Evolutionary conservation across 2,113 vertebrate genomes (phyloP), one percentile per base, ranked within the genome.

Genomic region (Clarias macrocephalus): DNA sequence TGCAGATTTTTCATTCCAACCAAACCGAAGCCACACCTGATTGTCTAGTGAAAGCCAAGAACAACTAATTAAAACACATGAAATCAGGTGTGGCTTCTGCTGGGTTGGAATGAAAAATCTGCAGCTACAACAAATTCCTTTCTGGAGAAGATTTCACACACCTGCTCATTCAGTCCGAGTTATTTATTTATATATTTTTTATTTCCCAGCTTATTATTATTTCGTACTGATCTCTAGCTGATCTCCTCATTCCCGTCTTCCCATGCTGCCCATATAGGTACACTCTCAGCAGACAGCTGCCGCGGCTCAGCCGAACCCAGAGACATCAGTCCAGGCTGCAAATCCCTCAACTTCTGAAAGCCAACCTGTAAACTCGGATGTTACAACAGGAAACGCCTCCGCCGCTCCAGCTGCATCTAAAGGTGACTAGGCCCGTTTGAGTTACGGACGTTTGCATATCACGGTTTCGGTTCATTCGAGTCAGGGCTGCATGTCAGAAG

Each of bases 241-340:
- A 68, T 68, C 66, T 2, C 16, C 5, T 66, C n/a, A 66, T 25
- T 5, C 9, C 3, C 59, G 3, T 23, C 0, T 28, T 37, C 2
- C 60, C 25, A 13, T 75, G 3, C 3, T 59, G 72, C 10, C 19
- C 48, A 63, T 65, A 52, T 83, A 95, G 95, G 92, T 94, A 93
- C 93, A 94, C 63, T n/a, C 72, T 62, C 88, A 93, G 84, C 90
- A 94, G 91, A 84, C 72, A 15, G 81, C 54, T 28, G 59, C 80
- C 56, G 66, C 15, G 1, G 23, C 81, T 33, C 65, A 56, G 63
- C 57, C 70, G 4, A 62, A 52, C 42, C 48, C 76, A 75, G 83
- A 91, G 73, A 42, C 73, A 16, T 82, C 21, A 0, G 30, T 57
- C 63, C 68, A 88, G 12, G 57, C 72, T 11, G 86, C 86, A 68